phyloP scores from a whole-genome alignment of 2,888 invertebrate species.

The Sinotaia quadrata region DNA sequence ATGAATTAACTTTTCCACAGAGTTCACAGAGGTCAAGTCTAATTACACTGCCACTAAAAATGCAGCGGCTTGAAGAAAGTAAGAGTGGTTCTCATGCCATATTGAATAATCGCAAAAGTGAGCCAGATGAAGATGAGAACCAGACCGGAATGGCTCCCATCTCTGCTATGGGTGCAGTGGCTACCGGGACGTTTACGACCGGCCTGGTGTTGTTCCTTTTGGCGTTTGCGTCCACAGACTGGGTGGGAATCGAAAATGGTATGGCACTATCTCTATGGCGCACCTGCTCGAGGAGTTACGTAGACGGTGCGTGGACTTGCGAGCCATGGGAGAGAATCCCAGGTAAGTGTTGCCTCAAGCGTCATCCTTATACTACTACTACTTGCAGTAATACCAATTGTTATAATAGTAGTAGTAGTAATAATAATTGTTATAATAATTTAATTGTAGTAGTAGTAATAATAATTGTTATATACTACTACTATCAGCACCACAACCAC shows the following conservation, averaged over 20 bases:
- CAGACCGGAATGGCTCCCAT: conserved; percentile 18
- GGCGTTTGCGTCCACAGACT: conserved; percentile 43
- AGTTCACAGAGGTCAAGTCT: too few species aligned
- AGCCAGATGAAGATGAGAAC: background rate
- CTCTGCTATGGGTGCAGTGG: conserved; percentile 36
- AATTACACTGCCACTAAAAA: too few species aligned
- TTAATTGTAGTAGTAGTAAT: too few species aligned
- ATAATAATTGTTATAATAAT: too few species aligned
- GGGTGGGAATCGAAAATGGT: conserved; percentile 41
- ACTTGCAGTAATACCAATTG: too few species aligned
- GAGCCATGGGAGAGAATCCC: conserved; percentile 35
- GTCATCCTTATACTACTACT: too few species aligned
- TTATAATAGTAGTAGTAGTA: too few species aligned
- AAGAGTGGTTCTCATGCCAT: background rate
- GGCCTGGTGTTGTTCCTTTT: conserved; percentile 42
- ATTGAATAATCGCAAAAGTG: background rate
- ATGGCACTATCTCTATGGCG: conserved; percentile 40
- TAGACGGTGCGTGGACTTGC: conserved; percentile 35
- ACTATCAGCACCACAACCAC: too few species aligned
- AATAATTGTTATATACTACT: too few species aligned
- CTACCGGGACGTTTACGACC: conserved; percentile 36
- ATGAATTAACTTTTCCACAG: too few species aligned
- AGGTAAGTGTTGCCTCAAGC: conserved; percentile 34
- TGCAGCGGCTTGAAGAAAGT: conserved; percentile 19
- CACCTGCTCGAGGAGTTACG: conserved; percentile 33